Percentiles rank a stretch among this genome's conserved stretches.
These are phyloP conservation scores for Thysanoteuthis rhombus DNA, from an alignment of 2,888 invertebrate genomes.

Conservation along the genomic window DNA sequence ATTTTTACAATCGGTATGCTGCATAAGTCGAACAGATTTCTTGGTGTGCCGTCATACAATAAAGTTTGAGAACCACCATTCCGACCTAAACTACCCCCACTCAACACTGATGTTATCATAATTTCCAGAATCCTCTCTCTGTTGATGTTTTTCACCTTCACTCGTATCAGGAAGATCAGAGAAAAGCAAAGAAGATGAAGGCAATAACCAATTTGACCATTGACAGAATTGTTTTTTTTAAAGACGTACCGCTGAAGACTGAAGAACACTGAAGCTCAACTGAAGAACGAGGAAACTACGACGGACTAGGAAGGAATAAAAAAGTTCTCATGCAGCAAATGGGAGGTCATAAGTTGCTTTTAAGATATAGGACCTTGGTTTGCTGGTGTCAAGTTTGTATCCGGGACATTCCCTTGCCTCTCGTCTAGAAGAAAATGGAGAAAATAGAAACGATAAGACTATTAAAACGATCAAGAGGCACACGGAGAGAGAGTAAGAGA, in stretches of 20 bases:
- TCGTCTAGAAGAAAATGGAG: background rate
- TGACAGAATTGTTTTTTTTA: background rate
- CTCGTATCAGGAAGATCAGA: background rate
- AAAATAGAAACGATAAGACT: background rate
- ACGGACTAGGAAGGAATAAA: background rate
- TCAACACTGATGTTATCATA: background rate
- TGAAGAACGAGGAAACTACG: slow-evolving; percentile 12
- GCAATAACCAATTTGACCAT: background rate
- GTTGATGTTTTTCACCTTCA: background rate
- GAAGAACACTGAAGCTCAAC: slow-evolving; percentile 12
- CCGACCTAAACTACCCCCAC: background rate
- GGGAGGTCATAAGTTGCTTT: background rate
- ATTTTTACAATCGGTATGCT: too few species aligned
- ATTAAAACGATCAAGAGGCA: background rate
- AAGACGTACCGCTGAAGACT: background rate
- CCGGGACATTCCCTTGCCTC: background rate
- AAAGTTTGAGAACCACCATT: too few species aligned
- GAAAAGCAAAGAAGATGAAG: background rate
- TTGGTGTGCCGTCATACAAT: too few species aligned
- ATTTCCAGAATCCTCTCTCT: background rate
- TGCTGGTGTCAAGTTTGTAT: background rate
- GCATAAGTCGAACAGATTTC: too few species aligned
- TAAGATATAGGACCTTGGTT: background rate
- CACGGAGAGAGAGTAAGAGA: background rate
- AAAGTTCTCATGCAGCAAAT: background rate